phyloP scores from a whole-genome alignment of 2,797 vertebrate genomes.

The Cephalopachus bancanus region DNA sequence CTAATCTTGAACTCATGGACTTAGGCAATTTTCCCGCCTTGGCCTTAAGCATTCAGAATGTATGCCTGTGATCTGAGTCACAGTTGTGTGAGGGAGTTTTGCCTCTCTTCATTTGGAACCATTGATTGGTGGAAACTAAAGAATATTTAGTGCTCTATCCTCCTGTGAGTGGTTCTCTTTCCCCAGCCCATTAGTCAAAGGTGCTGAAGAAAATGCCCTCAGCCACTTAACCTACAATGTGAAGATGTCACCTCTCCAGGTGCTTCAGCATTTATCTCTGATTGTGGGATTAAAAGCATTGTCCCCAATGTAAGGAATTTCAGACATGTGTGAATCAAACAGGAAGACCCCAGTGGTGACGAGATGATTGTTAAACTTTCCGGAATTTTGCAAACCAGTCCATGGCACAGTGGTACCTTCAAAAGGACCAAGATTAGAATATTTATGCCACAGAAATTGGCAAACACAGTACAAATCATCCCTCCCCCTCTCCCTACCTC shows the following conservation, averaged over 20 bases:
- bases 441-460: neutral
- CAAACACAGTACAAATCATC: fast-evolving
- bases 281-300: too few relatives aligned
- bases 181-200: fast-evolving
- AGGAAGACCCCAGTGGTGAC: neutral
- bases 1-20: too few relatives aligned
- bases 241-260: fast-evolving
- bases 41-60: too few relatives aligned
- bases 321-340: neutral
- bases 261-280: fast-evolving
- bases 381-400: neutral
- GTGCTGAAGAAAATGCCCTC: neutral
- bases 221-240: fast-evolving
- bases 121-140: neutral
- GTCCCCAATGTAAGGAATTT: neutral
- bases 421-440: neutral
- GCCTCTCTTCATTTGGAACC: fast-evolving
- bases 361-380: neutral
- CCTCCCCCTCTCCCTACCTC: neutral
- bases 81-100: fast-evolving
- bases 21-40: too few relatives aligned
- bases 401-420: fast-evolving
- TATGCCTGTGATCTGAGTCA: neutral
- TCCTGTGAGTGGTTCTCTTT: neutral
- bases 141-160: fast-evolving